Conservation (phyloP, 2,797 vertebrate genomes). For the Chelonia mydas region DNA sequence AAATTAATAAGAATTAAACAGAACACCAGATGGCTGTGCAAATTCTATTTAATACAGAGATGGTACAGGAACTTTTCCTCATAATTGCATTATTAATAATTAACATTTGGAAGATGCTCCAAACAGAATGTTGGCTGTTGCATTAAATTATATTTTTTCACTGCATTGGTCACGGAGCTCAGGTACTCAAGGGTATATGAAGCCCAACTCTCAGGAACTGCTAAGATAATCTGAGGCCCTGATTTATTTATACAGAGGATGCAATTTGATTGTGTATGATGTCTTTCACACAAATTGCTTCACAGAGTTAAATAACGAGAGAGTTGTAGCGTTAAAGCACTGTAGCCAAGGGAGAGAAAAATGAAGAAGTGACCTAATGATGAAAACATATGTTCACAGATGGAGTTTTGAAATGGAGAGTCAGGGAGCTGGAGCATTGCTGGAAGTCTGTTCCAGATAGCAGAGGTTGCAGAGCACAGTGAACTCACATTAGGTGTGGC, state of each 20-base stretch:
- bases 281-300: neutral
- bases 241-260: neutral
- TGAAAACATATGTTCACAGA: neutral
- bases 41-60: constrained; percentile 78
- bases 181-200: neutral
- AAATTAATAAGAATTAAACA: constrained; percentile 65
- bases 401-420: neutral
- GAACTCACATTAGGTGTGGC: neutral
- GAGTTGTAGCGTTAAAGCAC: neutral
- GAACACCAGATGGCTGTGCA: constrained; percentile 80
- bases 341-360: neutral
- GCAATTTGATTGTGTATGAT: neutral
- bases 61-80: constrained; percentile 76
- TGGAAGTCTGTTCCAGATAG: no score
- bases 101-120: constrained; percentile 77
- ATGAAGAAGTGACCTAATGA: neutral
- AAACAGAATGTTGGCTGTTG: constrained; percentile 61
- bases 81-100: constrained; percentile 81
- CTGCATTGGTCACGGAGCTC: constrained; percentile 3
- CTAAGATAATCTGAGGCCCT: constrained; percentile 25
- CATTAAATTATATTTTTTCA: constrained; percentile 75
- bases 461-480: neutral
- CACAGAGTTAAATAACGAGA: accelerated
- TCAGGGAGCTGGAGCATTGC: neutral
- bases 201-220: neutral